A percentile compares a stretch with the other conserved stretches of the same genome.
These are phyloP conservation scores for Mycteria americana DNA, from an alignment of 2,797 vertebrate genomes.

Conservation along the genomic window DNA sequence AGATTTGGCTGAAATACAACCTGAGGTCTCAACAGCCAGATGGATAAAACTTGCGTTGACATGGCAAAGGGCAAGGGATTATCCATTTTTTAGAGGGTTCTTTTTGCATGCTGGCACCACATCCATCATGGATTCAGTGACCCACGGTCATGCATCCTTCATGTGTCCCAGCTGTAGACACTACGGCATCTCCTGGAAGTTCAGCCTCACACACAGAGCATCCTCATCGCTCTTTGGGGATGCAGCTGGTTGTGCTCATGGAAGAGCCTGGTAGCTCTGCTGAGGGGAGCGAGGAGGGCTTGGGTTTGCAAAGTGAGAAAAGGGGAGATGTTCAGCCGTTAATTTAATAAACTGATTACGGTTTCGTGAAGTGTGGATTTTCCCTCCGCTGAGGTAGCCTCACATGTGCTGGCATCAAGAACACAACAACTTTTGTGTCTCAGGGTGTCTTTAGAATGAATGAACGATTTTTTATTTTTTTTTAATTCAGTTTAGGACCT, in stretches of 20 bases:
- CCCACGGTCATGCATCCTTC: rapidly evolving
- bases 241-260: not conserved
- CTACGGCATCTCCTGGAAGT: not conserved
- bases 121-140: not conserved
- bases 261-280: not conserved
- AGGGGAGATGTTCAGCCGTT: not conserved
- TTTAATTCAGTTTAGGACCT: not conserved
- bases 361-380: not conserved
- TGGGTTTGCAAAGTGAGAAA: not conserved
- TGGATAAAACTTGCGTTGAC: not conserved
- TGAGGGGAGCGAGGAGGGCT: not conserved
- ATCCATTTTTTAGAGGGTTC: not conserved
- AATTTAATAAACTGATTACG: not conserved
- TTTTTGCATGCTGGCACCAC: not conserved
- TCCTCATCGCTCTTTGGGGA: rapidly evolving
- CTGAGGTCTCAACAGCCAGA: not conserved
- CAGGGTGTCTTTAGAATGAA: not conserved
- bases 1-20: not conserved
- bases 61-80: not conserved
- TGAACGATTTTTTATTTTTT: not conserved
- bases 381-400: not conserved
- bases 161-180: rapidly evolving
- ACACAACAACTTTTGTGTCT: not conserved
- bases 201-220: rapidly evolving
- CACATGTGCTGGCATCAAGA: not conserved